Evolutionary conservation across 1,140 invertebrate species (phyloP).

Genomic region (Propsilocerus akamusi): DNA sequence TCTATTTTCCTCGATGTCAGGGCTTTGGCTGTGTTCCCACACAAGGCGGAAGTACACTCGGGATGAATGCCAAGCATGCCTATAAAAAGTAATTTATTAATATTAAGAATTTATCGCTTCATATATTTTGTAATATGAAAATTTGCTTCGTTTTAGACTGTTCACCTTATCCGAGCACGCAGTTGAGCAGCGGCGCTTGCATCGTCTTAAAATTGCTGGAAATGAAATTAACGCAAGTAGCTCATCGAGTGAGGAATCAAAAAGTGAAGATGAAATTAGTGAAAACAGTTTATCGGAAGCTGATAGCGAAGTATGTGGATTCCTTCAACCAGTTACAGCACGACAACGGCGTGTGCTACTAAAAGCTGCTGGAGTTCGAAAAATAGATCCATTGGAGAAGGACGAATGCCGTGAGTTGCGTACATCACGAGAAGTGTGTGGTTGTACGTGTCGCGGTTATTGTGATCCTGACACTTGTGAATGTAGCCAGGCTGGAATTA

Average conservation of each 20-base stretch:
- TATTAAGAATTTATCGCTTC: neutral
- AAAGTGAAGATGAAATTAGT: constrained; percentile 62
- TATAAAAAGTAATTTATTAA: constrained; percentile 47
- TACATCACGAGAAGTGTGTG: constrained; percentile 82
- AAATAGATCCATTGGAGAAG: constrained; percentile 87
- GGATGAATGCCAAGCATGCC: constrained; percentile 80
- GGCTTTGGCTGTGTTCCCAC: constrained; percentile 97
- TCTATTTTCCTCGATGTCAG: constrained; percentile 86
- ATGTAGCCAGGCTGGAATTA: constrained; percentile 86
- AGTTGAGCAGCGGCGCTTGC: constrained; percentile 65
- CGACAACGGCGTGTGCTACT: constrained; percentile 73
- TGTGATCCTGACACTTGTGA: constrained; percentile 92
- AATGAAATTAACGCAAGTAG: constrained; percentile 1
- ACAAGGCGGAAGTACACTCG: constrained; percentile 87
- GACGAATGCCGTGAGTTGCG: constrained; percentile 87
- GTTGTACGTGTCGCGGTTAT: constrained; percentile 83
- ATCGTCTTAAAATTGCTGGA: constrained; percentile 48
- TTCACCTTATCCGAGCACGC: constrained; percentile 61
- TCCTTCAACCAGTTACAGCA: constrained; percentile 81
- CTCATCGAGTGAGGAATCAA: constrained; percentile 56
- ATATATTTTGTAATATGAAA: neutral
- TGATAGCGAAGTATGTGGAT: constrained; percentile 85
- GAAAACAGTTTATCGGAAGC: constrained; percentile 68
- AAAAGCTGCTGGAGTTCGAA: constrained; percentile 72
- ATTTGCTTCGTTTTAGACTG: constrained; percentile 9